phyloP scores from a whole-genome alignment of 2,797 vertebrate genomes.

The Acipenser transmontanus region DNA sequence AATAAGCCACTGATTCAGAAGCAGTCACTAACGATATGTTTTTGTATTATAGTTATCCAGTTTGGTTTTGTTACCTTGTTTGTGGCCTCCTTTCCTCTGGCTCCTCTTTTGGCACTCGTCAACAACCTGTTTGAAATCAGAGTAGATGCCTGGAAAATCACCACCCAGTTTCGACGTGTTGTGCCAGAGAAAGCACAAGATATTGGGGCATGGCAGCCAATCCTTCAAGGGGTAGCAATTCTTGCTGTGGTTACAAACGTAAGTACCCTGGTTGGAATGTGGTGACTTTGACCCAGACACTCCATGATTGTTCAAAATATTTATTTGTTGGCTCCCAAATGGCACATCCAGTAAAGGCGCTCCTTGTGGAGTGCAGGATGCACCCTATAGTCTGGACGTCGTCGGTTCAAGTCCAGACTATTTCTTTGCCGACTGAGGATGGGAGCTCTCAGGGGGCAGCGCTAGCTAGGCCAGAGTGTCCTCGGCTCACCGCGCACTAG shows the following conservation, averaged over 20 bases:
- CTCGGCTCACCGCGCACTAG: too few species aligned
- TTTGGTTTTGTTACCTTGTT: constrained; percentile 94
- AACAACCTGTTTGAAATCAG: constrained; percentile 90
- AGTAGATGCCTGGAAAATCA: constrained; percentile 87
- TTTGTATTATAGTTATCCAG: constrained; percentile 74
- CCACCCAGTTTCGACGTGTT: constrained; percentile 78
- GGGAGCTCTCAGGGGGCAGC: too few species aligned
- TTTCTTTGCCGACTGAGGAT: too few species aligned
- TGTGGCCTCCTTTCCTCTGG: constrained; percentile 90
- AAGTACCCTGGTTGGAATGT: constrained; percentile 31
- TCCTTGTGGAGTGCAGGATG: too few species aligned
- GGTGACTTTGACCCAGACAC: too few species aligned
- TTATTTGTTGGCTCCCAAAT: too few species aligned
- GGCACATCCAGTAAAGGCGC: too few species aligned
- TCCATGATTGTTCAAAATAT: too few species aligned
- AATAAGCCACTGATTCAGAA: constrained; percentile 61
- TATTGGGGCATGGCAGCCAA: constrained; percentile 90
- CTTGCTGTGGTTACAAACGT: constrained; percentile 87
- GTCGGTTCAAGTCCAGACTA: too few species aligned
- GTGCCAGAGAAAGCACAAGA: constrained; percentile 82
- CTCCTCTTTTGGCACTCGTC: constrained; percentile 80
- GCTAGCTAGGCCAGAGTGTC: too few species aligned
- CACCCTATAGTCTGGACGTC: too few species aligned
- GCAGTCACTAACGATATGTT: constrained; percentile 79
- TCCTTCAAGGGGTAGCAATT: constrained; percentile 83